These are phyloP conservation scores for Synergus umbraculus DNA, from an alignment of 2,888 invertebrate genomes.

Conservation along the genomic window DNA sequence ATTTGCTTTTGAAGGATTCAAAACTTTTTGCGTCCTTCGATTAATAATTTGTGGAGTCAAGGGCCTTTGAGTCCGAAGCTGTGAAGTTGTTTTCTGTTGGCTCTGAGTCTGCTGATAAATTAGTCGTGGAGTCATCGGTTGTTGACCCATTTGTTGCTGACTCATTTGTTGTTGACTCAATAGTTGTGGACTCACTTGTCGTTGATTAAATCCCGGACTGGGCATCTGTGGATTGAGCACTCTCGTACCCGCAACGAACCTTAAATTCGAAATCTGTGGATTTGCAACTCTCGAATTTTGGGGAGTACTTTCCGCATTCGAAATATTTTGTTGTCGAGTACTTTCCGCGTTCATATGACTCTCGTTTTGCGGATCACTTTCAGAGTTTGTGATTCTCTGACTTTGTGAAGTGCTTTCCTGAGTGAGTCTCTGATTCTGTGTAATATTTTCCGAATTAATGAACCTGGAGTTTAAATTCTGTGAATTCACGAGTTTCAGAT, in stretches of 20 bases:
- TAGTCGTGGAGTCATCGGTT: background rate
- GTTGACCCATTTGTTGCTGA: too few relatives aligned
- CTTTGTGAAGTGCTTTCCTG: too few relatives aligned
- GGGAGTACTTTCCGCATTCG: background rate
- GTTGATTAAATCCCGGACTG: background rate
- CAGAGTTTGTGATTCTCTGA: too few relatives aligned
- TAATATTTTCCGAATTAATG: background rate
- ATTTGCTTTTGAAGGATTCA: background rate
- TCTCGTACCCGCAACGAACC: background rate
- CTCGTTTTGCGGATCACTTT: background rate
- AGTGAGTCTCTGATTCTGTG: too few relatives aligned
- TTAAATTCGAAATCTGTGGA: conserved; percentile 1
- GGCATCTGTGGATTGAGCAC: background rate
- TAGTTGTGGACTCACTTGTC: background rate
- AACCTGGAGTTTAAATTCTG: background rate
- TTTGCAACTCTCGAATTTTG: background rate
- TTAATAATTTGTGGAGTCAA: background rate
- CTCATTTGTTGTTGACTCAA: background rate
- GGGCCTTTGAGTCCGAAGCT: too few relatives aligned
- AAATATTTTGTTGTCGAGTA: background rate
- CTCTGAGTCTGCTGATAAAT: too few relatives aligned
- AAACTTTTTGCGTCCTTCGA: background rate
- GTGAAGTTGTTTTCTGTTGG: too few relatives aligned
- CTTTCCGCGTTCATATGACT: background rate
- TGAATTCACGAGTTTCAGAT: background rate